These are phyloP conservation scores for Escarpia spicata DNA, from an alignment of 2,888 invertebrate genomes.

Conservation along the genomic window DNA sequence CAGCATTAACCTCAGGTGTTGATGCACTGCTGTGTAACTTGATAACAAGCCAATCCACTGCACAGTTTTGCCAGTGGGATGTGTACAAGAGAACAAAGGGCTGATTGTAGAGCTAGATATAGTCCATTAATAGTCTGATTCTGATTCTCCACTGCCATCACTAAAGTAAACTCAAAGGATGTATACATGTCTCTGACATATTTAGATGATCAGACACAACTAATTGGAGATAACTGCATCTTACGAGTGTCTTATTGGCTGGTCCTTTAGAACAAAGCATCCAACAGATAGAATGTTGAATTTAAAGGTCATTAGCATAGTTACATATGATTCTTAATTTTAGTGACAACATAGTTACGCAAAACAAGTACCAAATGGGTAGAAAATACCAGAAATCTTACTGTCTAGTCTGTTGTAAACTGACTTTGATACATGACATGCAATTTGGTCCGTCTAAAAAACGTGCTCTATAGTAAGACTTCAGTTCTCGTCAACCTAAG, in stretches of 20 bases:
- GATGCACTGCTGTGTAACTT: neutral
- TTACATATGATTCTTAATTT: neutral
- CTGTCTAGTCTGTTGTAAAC: neutral
- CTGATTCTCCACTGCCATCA: neutral
- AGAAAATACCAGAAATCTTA: neutral
- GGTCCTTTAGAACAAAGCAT: neutral
- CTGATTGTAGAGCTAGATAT: neutral
- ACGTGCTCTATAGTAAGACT: neutral
- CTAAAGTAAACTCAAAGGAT: neutral
- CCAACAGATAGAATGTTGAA: neutral
- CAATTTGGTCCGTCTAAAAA: neutral
- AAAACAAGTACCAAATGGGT: neutral
- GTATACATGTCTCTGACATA: too few relatives aligned
- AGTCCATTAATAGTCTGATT: neutral
- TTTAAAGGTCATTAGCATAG: neutral
- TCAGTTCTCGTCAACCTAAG: neutral
- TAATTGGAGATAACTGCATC: too few relatives aligned
- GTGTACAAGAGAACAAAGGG: neutral
- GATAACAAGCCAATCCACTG: neutral
- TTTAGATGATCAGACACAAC: too few relatives aligned
- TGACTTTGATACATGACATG: neutral
- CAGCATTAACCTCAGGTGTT: neutral
- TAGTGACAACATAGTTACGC: neutral
- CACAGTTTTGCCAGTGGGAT: neutral
- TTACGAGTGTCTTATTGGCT: neutral